Conservation (phyloP, 1,140 invertebrate genomes). For the Eurosta solidaginis region DNA sequence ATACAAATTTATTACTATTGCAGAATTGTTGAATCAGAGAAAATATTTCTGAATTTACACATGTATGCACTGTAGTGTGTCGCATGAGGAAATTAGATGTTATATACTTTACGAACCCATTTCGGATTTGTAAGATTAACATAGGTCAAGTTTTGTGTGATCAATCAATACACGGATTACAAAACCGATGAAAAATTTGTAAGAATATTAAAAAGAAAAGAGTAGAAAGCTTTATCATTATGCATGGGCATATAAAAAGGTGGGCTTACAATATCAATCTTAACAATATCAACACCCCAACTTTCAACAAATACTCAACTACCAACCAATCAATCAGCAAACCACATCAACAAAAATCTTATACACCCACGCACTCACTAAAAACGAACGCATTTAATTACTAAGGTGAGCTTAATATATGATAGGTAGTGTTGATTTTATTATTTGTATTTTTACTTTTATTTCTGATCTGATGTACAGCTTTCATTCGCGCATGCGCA, state of each 20-base stretch:
- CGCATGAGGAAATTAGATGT: neutral
- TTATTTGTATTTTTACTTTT: neutral
- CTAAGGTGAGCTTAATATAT: too few relatives aligned
- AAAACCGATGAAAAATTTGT: neutral
- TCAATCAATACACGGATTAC: neutral
- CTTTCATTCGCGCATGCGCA: neutral
- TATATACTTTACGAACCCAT: neutral
- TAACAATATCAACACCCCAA: neutral
- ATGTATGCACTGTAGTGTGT: neutral
- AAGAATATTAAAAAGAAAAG: neutral
- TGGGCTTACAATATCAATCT: neutral
- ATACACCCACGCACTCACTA: too few relatives aligned
- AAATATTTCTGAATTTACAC: neutral
- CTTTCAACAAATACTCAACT: neutral
- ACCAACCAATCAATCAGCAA: neutral
- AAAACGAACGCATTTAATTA: too few relatives aligned
- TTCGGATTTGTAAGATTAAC: neutral
- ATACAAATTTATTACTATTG: too few relatives aligned
- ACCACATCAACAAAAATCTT: neutral
- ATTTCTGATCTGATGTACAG: neutral
- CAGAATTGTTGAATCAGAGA: neutral
- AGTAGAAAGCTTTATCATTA: neutral
- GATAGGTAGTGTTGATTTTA: too few relatives aligned
- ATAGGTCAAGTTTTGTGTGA: slow-evolving; percentile 13
- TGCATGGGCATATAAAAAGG: neutral